A percentile compares a stretch with the other conserved stretches of the same genome.
Conservation (phyloP, 2,797 vertebrate species). For the Chiloscyllium punctatum region DNA sequence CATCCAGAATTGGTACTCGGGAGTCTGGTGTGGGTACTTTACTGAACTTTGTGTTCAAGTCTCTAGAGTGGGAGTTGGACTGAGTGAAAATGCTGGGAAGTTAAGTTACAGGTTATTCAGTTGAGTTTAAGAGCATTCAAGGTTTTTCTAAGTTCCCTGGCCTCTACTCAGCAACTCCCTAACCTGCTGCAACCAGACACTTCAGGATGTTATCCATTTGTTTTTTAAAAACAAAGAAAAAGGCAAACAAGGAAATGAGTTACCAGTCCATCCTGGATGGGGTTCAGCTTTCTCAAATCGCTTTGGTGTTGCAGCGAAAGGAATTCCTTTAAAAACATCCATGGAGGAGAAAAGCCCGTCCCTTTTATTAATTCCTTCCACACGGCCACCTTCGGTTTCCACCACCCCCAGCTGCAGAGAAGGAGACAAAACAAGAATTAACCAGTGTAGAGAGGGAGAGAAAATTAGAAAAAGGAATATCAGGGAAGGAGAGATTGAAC, state of each 20-base stretch:
- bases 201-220: neutral
- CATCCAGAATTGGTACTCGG: neutral
- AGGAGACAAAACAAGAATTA: neutral
- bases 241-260: neutral
- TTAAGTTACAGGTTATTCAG: neutral
- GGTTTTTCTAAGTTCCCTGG: neutral
- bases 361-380: constrained; percentile 67
- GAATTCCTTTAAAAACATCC: constrained; percentile 83
- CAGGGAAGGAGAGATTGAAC: neutral
- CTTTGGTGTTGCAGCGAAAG: constrained; percentile 71
- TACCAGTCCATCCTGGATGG: constrained; percentile 86
- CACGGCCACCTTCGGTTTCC: constrained; percentile 77
- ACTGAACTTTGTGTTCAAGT: neutral
- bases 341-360: constrained; percentile 50
- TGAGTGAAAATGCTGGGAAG: neutral
- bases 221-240: neutral
- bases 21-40: neutral
- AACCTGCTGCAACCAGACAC: neutral
- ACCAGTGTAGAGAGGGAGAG: neutral
- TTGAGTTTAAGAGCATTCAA: neutral
- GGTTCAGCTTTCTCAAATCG: constrained; percentile 69
- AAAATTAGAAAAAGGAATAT: neutral
- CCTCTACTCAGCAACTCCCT: neutral
- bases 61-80: neutral
- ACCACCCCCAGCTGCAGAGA: constrained; percentile 72